phyloP scores from a whole-genome alignment of 2,113 vertebrate species.

The Guaruba guarouba region DNA sequence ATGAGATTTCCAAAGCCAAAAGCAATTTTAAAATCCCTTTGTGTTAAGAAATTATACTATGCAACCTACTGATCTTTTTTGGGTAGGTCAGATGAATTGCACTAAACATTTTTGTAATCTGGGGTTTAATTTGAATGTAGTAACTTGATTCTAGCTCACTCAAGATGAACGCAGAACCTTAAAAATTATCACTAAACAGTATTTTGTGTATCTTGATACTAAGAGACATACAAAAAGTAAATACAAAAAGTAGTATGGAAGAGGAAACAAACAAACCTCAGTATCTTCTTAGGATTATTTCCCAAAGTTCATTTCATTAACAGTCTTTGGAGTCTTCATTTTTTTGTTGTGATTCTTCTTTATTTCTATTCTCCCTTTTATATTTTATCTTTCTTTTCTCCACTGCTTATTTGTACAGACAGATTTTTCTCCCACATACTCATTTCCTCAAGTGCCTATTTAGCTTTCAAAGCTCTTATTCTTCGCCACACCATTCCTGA shows the following conservation, averaged over 20 bases:
- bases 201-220: conserved; percentile 32
- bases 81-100: background rate
- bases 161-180: background rate
- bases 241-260: background rate
- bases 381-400: background rate
- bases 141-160: background rate
- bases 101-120: background rate
- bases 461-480: background rate
- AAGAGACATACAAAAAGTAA: background rate
- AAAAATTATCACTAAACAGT: conserved; percentile 45
- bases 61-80: background rate
- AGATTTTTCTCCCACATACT: background rate
- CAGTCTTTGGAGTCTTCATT: conserved; percentile 8
- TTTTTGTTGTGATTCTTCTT: background rate
- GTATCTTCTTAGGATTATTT: conserved; percentile 27
- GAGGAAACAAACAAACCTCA: conserved; percentile 15
- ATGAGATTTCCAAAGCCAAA: background rate
- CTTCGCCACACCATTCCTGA: background rate
- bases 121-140: background rate
- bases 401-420: background rate
- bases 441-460: background rate
- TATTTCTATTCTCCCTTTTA: background rate
- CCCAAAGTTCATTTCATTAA: conserved; percentile 30
- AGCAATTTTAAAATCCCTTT: background rate
- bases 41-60: background rate